Percentiles rank a stretch among this genome's conserved stretches.
These are phyloP conservation scores for Scaptomyza flava DNA, from an alignment of 2,888 invertebrate species.

Conservation along the genomic window DNA sequence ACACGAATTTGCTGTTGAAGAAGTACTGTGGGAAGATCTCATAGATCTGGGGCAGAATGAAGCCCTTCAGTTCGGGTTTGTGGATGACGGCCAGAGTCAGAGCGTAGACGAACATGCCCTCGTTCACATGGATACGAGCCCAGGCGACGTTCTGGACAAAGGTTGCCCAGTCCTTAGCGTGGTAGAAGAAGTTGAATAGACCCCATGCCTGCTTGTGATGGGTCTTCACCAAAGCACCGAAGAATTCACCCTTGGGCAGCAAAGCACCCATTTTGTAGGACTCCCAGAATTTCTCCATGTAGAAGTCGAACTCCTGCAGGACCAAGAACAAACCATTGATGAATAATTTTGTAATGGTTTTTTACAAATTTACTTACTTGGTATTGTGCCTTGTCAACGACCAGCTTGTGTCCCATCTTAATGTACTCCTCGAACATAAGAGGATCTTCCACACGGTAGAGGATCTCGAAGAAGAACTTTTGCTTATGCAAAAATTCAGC, in stretches of 20 bases:
- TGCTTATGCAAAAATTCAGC: conserved; percentile 71
- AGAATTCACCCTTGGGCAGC: conserved; percentile 86
- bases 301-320: conserved; percentile 61
- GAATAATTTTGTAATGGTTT: not conserved
- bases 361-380: conserved; percentile 45
- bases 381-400: conserved; percentile 66
- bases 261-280: conserved; percentile 83
- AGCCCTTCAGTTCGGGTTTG: conserved; percentile 87
- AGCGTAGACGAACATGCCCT: conserved; percentile 90
- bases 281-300: conserved; percentile 78
- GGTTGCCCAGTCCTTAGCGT: conserved; percentile 89
- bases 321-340: not conserved
- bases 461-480: conserved; percentile 77
- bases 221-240: conserved; percentile 84
- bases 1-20: conserved; percentile 89
- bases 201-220: conserved; percentile 86
- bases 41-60: conserved; percentile 89
- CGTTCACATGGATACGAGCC: conserved; percentile 89
- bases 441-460: conserved; percentile 71
- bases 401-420: conserved; percentile 65
- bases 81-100: conserved; percentile 89
- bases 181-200: conserved; percentile 88
- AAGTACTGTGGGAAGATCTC: conserved; percentile 92
- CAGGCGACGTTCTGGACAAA: conserved; percentile 89
- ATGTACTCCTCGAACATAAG: conserved; percentile 79